Conservation (phyloP, 2,113 vertebrate genomes). For the Semnornis frantzii region DNA sequence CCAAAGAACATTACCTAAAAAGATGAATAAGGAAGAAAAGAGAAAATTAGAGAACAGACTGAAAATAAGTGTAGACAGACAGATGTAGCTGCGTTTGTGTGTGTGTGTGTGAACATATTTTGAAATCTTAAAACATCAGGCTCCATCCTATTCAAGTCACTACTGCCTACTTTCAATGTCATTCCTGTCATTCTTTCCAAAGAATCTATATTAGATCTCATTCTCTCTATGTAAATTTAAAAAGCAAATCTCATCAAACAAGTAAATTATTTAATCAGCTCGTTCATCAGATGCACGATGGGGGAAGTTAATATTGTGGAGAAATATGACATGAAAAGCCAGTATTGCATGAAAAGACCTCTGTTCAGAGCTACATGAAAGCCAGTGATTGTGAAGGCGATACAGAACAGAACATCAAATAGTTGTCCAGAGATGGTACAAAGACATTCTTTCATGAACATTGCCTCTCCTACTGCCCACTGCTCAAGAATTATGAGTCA, state of each 20-base stretch:
- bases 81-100: neutral
- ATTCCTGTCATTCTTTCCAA: neutral
- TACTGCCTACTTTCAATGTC: neutral
- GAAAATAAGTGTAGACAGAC: neutral
- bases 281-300: neutral
- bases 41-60: neutral
- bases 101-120: neutral
- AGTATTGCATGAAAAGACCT: neutral
- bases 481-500: neutral
- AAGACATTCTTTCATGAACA: neutral
- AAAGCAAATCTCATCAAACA: neutral
- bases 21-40: neutral
- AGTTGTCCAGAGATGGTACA: neutral
- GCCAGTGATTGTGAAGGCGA: neutral
- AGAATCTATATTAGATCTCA: neutral
- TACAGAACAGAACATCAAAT: neutral
- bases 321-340: neutral
- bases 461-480: neutral
- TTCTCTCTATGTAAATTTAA: neutral
- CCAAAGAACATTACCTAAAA: neutral
- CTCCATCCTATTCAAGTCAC: neutral
- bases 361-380: neutral
- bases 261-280: neutral
- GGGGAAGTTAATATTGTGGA: neutral
- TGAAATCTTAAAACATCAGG: neutral